A percentile compares a stretch with the other conserved stretches of the same genome.
Evolutionary conservation across 2,113 vertebrate species (phyloP).

Genomic region (Gasterosteus aculeatus): DNA sequence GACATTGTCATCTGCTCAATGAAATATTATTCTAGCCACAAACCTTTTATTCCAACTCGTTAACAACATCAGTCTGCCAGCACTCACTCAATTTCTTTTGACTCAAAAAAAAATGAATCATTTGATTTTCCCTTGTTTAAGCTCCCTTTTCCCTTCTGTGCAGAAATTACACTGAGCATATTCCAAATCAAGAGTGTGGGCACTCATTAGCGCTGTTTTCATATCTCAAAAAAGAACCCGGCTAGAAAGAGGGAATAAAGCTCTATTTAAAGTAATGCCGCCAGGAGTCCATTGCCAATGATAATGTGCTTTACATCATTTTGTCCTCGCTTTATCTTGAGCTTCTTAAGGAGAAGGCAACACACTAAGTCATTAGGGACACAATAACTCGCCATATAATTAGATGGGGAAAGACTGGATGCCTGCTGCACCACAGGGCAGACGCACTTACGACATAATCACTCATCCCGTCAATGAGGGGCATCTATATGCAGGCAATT

Average conservation of each 20-base stretch:
- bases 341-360: slow-evolving; percentile 75
- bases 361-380: slow-evolving; percentile 76
- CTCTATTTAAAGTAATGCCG: slow-evolving; percentile 73
- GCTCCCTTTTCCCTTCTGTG: slow-evolving; percentile 48
- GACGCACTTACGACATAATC: slow-evolving; percentile 69
- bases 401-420: slow-evolving; percentile 73
- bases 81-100: slow-evolving; percentile 29
- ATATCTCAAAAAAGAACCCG: slow-evolving; percentile 68
- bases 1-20: background rate
- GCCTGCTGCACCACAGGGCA: slow-evolving; percentile 66
- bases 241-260: slow-evolving; percentile 69
- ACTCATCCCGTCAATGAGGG: slow-evolving; percentile 65
- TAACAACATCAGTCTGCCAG: slow-evolving; percentile 27
- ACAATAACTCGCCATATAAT: slow-evolving; percentile 72
- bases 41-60: slow-evolving; percentile 8
- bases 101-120: slow-evolving; percentile 20
- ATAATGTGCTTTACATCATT: slow-evolving; percentile 79
- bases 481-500: slow-evolving; percentile 56
- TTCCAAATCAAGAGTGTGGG: slow-evolving; percentile 69
- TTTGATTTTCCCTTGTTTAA: slow-evolving; percentile 32
- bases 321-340: slow-evolving; percentile 75
- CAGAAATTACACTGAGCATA: slow-evolving; percentile 53
- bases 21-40: slow-evolving; percentile 14
- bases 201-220: slow-evolving; percentile 69
- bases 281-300: slow-evolving; percentile 67